These are phyloP conservation scores for Callinectes sapidus DNA, from an alignment of 2,888 invertebrate species.

Conservation along the genomic window DNA sequence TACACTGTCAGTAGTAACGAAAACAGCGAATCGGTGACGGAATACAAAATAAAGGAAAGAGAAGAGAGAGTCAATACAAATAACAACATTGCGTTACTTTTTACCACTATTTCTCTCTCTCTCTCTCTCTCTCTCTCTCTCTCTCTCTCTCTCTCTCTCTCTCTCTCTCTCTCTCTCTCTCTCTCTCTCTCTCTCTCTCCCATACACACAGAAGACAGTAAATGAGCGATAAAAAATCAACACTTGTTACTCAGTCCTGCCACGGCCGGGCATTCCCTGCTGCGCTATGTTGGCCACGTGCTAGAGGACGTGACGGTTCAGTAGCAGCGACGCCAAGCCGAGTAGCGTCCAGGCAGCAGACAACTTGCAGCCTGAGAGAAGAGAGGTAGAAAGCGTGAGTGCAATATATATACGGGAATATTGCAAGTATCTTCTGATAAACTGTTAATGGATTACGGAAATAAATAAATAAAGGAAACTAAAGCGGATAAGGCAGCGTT, in stretches of 20 bases:
- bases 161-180: conserved; percentile 2
- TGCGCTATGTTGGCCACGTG: background rate
- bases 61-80: background rate
- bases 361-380: background rate
- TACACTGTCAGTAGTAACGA: background rate
- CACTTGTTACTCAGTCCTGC: background rate
- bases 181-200: background rate
- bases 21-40: background rate
- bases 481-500: background rate
- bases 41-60: background rate
- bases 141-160: too few relatives aligned
- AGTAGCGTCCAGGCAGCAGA: conserved; percentile 21
- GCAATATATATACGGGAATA: background rate
- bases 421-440: background rate
- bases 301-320: background rate
- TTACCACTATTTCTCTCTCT: background rate
- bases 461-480: background rate
- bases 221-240: background rate
- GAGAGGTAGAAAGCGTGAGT: background rate
- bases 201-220: background rate
- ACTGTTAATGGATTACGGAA: background rate
- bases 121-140: too few relatives aligned
- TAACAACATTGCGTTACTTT: background rate
- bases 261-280: background rate
- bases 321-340: background rate